A percentile compares a stretch with the other conserved stretches of the same genome.
Evolutionary conservation across 2,797 vertebrate genomes (phyloP).

Genomic region (Enteromius viviparus): DNA sequence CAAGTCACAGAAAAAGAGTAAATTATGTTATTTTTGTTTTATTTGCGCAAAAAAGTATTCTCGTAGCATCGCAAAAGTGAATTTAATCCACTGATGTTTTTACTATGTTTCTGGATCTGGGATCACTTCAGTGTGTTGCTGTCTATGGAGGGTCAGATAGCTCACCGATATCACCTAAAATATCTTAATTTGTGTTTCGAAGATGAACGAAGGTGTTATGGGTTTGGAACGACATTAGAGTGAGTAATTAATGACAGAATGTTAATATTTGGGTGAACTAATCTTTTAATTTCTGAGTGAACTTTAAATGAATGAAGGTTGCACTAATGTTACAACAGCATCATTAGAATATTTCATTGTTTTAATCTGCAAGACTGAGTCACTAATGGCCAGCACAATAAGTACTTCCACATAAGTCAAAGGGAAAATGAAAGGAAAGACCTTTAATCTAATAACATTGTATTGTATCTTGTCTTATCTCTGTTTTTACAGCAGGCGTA

Average conservation of each 20-base stretch:
- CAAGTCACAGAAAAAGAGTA: too few relatives aligned
- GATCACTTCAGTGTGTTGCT: too few relatives aligned
- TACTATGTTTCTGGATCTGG: too few relatives aligned
- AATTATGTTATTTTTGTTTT: too few relatives aligned
- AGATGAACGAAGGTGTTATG: too few relatives aligned
- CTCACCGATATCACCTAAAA: too few relatives aligned
- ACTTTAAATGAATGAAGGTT: not conserved
- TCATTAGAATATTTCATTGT: not conserved
- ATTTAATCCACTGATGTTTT: too few relatives aligned
- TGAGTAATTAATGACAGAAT: not conserved
- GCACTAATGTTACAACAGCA: not conserved
- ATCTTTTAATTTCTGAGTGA: not conserved
- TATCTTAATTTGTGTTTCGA: too few relatives aligned
- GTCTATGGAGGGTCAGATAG: too few relatives aligned
- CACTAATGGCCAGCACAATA: not conserved
- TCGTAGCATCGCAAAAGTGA: too few relatives aligned
- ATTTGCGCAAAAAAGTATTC: too few relatives aligned
- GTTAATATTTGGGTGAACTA: not conserved
- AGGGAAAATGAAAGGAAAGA: not conserved
- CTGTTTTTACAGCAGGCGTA: conserved; percentile 79
- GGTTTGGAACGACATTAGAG: too few relatives aligned
- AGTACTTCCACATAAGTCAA: not conserved
- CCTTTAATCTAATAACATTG: not conserved
- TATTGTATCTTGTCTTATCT: conserved; percentile 7
- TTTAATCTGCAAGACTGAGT: conserved; percentile 13